phyloP scores from a whole-genome alignment of 2,113 vertebrate genomes.

The Dasyprocta punctata region DNA sequence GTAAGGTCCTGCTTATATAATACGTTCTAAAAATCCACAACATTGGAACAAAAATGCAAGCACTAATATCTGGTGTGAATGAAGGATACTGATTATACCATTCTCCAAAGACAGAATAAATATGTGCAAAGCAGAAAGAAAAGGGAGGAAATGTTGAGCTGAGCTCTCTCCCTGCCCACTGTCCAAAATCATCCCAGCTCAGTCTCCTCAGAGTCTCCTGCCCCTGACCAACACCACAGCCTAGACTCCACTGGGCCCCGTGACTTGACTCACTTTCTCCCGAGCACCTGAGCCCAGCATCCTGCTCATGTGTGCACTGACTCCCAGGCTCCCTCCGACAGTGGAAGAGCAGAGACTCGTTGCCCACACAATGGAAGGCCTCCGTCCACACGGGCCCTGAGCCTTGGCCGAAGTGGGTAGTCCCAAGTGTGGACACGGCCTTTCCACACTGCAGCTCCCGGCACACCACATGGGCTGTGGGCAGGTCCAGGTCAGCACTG shows the following conservation, averaged over 20 bases:
- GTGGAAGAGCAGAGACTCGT: conserved; percentile 67
- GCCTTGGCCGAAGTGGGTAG: conserved; percentile 34
- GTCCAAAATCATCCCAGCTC: background rate
- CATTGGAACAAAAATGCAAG: background rate
- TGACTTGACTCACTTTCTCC: background rate
- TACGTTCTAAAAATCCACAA: background rate
- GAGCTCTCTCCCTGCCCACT: background rate
- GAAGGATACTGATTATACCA: background rate
- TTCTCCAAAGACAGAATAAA: background rate
- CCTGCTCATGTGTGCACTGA: conserved; percentile 26
- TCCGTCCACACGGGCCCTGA: conserved; percentile 50
- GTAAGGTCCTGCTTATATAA: background rate
- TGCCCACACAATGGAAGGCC: conserved; percentile 55
- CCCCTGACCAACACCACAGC: background rate
- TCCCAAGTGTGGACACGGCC: rapidly evolving
- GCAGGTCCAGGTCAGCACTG: background rate
- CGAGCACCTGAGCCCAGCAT: conserved; percentile 35
- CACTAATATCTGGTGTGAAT: background rate
- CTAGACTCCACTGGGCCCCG: background rate
- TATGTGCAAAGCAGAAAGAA: background rate
- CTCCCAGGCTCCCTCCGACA: background rate
- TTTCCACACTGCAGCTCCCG: conserved; percentile 72
- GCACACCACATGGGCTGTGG: conserved; percentile 73
- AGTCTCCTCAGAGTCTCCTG: background rate
- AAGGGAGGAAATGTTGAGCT: too few species aligned